A percentile compares a stretch with the other conserved stretches of the same genome.
Evolutionary conservation across 2,113 vertebrate genomes (phyloP).

Genomic region (Echinops telfairi): DNA sequence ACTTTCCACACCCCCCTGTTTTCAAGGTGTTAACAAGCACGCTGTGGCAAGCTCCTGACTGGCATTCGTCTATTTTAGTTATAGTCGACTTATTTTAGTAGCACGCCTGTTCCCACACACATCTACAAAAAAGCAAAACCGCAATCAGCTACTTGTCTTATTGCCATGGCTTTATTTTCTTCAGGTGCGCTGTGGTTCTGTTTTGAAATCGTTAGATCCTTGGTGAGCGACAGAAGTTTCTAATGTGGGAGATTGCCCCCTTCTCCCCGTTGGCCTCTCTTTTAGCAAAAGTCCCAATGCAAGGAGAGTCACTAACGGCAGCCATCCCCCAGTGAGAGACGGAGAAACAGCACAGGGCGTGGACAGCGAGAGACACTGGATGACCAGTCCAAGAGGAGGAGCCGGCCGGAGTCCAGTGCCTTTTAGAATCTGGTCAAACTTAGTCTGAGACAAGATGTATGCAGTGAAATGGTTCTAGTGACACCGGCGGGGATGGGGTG

Average conservation of each 20-base stretch:
- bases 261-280: not conserved
- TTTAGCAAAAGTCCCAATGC: constrained; percentile 9
- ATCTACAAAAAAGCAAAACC: not conserved
- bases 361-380: constrained; percentile 42
- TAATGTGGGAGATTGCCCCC: not conserved
- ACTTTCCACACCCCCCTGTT: too few relatives aligned
- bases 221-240: not conserved
- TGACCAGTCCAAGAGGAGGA: not conserved
- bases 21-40: too few relatives aligned
- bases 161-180: not conserved
- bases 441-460: not conserved
- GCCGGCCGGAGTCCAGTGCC: not conserved
- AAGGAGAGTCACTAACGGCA: not conserved
- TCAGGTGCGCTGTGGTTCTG: not conserved
- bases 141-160: not conserved
- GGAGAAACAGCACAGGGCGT: not conserved
- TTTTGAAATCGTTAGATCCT: not conserved
- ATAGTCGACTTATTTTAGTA: too few relatives aligned
- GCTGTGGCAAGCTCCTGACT: too few relatives aligned
- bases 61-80: too few relatives aligned
- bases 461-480: not conserved
- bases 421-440: constrained; percentile 46
- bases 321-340: not conserved
- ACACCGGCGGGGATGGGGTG: not conserved
- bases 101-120: too few relatives aligned